A percentile compares a stretch with the other conserved stretches of the same genome.
phyloP scores from a whole-genome alignment of 1,140 invertebrate species.

The Sipha flava region DNA sequence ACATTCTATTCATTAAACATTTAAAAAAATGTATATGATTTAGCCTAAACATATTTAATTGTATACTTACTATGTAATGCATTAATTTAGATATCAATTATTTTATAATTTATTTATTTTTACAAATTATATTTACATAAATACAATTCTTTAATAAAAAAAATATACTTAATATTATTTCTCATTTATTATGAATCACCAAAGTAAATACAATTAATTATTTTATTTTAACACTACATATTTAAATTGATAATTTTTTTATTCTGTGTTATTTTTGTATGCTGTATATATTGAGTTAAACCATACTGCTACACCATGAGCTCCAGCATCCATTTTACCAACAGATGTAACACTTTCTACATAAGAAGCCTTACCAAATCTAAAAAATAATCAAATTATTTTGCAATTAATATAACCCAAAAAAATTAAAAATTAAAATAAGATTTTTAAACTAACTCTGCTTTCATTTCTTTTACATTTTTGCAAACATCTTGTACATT shows the following conservation, averaged over 20 bases:
- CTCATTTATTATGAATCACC: too few species aligned
- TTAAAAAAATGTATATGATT: too few species aligned
- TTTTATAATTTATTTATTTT: too few species aligned
- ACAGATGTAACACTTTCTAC: constrained; percentile 46
- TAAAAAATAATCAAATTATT: constrained; percentile 37
- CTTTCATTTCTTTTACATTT: constrained; percentile 10
- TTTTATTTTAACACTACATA: too few species aligned
- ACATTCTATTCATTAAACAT: too few species aligned
- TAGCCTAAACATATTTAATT: too few species aligned
- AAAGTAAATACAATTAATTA: too few species aligned
- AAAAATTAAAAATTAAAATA: neutral
- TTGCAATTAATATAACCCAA: neutral
- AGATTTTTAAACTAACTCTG: neutral
- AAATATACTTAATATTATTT: too few species aligned
- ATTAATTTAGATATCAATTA: too few species aligned
- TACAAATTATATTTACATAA: too few species aligned
- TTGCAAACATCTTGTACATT: neutral
- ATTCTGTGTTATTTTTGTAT: neutral
- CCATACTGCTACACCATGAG: constrained; percentile 54
- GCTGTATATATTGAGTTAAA: constrained; percentile 43
- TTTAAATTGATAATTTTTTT: neutral
- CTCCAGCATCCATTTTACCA: constrained; percentile 56
- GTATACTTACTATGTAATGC: too few species aligned
- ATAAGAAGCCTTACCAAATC: constrained; percentile 55
- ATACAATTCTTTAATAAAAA: too few species aligned